These are phyloP conservation scores for Pseudocheirus occidentalis DNA, from an alignment of 2,797 vertebrate species.

Conservation along the genomic window DNA sequence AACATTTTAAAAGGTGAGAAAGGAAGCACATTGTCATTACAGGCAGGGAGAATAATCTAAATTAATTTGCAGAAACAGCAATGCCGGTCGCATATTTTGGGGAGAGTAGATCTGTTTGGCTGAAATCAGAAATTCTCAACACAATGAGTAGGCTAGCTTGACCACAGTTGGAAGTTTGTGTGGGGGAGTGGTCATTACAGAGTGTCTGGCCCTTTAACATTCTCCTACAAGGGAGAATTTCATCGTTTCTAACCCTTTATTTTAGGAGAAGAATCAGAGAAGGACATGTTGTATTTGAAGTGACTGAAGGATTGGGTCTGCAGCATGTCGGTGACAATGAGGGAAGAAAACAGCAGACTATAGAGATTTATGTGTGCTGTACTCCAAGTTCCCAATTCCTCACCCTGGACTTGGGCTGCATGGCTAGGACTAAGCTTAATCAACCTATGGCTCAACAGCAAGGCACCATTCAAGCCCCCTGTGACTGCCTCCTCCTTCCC, in stretches of 20 bases:
- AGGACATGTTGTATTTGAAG: neutral
- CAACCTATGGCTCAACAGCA: conserved; percentile 16
- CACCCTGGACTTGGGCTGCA: neutral
- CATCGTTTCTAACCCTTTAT: conserved; percentile 9
- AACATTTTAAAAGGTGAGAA: neutral
- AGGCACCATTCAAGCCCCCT: neutral
- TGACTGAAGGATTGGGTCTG: neutral
- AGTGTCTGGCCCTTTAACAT: no score
- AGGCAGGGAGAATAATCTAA: neutral
- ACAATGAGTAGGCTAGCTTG: no score
- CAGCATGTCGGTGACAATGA: neutral
- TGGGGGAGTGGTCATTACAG: no score
- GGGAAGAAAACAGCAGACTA: conserved; percentile 39
- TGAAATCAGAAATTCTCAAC: no score
- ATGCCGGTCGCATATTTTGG: neutral
- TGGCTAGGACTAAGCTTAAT: neutral
- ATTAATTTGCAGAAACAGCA: neutral
- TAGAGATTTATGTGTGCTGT: neutral
- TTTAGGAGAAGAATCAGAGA: conserved; percentile 24
- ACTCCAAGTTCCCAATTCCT: neutral
- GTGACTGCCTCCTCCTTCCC: neutral
- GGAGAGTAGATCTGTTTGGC: neutral
- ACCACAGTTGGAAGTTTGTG: no score
- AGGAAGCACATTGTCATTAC: neutral
- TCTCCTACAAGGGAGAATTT: no score